phyloP scores from a whole-genome alignment of 2,797 vertebrate species.

The Alcedo atthis region DNA sequence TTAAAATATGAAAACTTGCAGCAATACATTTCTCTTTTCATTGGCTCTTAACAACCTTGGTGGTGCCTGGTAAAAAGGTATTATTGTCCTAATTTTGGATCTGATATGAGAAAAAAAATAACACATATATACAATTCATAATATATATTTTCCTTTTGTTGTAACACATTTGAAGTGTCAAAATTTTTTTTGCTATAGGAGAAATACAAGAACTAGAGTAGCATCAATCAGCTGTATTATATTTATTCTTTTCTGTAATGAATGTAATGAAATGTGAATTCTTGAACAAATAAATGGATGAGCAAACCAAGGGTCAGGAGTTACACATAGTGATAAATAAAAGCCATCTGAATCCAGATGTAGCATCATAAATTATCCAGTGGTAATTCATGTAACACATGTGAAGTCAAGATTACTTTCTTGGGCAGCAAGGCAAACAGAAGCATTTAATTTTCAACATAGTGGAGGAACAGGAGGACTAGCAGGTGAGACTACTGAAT shows the following conservation, averaged over 20 bases:
- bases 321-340: not conserved
- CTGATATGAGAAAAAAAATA: not conserved
- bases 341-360: not conserved
- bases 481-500: not conserved
- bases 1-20: not conserved
- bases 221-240: not conserved
- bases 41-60: not conserved
- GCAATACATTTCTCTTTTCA: not conserved
- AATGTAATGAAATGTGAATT: not conserved
- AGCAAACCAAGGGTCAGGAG: not conserved
- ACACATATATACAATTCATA: not conserved
- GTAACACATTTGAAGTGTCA: not conserved
- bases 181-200: not conserved
- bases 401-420: not conserved
- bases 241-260: conserved; percentile 4
- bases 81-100: not conserved
- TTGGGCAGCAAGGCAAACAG: not conserved
- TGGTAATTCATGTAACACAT: not conserved
- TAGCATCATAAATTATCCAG: not conserved
- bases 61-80: not conserved
- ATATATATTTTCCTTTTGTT: not conserved
- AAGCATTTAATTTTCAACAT: not conserved
- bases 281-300: not conserved
- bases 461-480: not conserved
- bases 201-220: not conserved